phyloP scores from a whole-genome alignment of 92 coral and sea anemone genomes.

The Parazoanthus swiftii region DNA sequence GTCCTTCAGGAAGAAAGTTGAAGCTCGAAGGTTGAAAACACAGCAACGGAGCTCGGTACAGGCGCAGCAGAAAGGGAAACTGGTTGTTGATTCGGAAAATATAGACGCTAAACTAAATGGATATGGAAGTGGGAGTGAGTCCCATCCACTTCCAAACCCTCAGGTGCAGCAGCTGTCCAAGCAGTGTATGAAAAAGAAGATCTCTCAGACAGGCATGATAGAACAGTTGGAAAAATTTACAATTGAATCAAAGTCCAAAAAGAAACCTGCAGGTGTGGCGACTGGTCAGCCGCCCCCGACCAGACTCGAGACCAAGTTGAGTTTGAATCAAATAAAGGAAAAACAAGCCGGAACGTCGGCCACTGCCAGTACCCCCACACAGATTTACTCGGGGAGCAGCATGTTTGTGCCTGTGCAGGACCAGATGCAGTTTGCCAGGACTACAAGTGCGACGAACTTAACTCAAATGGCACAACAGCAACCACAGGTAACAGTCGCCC shows the following conservation, averaged over 20 bases:
- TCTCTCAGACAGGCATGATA: constrained; percentile 49
- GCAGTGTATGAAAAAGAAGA: constrained; percentile 32
- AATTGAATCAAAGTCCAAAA: constrained; percentile 70
- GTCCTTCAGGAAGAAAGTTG: constrained; percentile 69
- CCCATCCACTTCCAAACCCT: background rate
- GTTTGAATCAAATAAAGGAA: constrained; percentile 85
- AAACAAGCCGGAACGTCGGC: constrained; percentile 52
- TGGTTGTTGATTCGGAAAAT: constrained; percentile 27
- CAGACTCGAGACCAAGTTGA: constrained; percentile 64
- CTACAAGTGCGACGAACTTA: constrained; percentile 35
- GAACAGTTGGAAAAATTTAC: constrained; percentile 79
- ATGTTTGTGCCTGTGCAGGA: constrained; percentile 32
- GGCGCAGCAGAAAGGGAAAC: constrained; percentile 50
- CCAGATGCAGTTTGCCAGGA: constrained; percentile 16
- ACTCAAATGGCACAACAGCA: constrained; percentile 37
- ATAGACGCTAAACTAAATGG: constrained; percentile 70
- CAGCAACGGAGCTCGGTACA: constrained; percentile 51
- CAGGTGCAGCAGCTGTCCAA: constrained; percentile 32
- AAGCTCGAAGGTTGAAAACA: constrained; percentile 51
- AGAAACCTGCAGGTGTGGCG: constrained; percentile 56
- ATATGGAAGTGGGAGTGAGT: constrained; percentile 41
- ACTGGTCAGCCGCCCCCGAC: constrained; percentile 50
- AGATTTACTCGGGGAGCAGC: constrained; percentile 3
- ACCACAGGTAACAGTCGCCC: constrained; percentile 35
- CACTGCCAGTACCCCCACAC: constrained; percentile 42